phyloP scores from a whole-genome alignment of 2,113 vertebrate species.

The Oreochromis tanganicae region DNA sequence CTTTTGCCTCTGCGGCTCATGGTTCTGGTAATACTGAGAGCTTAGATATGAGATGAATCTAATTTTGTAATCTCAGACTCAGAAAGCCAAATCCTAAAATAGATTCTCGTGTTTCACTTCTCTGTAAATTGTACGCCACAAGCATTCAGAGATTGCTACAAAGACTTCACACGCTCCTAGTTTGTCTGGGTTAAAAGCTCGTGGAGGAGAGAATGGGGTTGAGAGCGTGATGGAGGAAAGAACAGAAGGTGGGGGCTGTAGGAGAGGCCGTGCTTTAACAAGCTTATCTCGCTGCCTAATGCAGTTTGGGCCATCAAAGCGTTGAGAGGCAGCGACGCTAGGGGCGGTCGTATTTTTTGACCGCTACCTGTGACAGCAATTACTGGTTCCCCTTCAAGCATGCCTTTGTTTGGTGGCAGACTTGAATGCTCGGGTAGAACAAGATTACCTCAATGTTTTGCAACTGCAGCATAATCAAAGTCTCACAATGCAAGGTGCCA shows the following conservation, averaged over 20 bases:
- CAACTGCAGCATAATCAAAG: slow-evolving; percentile 61
- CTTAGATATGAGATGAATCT: not conserved
- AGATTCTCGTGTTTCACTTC: slow-evolving; percentile 25
- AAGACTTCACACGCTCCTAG: slow-evolving; percentile 19
- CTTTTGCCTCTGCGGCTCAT: not conserved
- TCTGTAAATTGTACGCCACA: slow-evolving; percentile 11
- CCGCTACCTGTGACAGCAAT: slow-evolving; percentile 69
- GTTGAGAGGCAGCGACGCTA: slow-evolving; percentile 15
- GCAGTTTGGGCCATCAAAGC: slow-evolving; percentile 63
- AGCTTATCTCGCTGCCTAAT: slow-evolving; percentile 66
- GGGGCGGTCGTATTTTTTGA: slow-evolving; percentile 61
- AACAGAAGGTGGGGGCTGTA: slow-evolving; percentile 14
- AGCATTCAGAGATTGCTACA: slow-evolving; percentile 26
- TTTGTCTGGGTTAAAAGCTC: slow-evolving; percentile 24
- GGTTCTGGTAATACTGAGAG: not conserved
- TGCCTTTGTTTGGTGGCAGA: slow-evolving; percentile 59
- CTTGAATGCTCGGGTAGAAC: slow-evolving; percentile 51
- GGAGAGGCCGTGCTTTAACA: slow-evolving; percentile 51
- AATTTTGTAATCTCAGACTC: slow-evolving; percentile 6
- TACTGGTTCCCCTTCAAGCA: slow-evolving; percentile 60
- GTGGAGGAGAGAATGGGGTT: not conserved
- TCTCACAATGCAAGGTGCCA: slow-evolving; percentile 28
- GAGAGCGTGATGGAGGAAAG: slow-evolving; percentile 21
- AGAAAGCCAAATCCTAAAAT: slow-evolving; percentile 2
- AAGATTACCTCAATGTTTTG: slow-evolving; percentile 55